Evolutionary conservation across 2,113 vertebrate species (phyloP).

Genomic region (Bothrops jararaca): DNA sequence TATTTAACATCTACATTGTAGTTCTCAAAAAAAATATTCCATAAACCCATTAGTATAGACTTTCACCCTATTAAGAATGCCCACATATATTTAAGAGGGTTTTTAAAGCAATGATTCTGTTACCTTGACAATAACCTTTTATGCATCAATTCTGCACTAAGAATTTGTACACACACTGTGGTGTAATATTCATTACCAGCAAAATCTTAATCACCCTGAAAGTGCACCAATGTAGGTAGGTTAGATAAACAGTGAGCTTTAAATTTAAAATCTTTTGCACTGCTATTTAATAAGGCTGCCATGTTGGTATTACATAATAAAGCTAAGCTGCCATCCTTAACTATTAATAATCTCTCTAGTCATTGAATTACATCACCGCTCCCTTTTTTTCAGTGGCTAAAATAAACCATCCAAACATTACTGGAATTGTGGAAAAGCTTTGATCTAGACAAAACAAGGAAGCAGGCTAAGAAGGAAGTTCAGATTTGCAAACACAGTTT

Average conservation of each 20-base stretch:
- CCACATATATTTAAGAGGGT: conserved; percentile 36
- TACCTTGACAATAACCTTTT: conserved; percentile 42
- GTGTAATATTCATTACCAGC: conserved; percentile 38
- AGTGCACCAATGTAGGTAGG: conserved; percentile 33
- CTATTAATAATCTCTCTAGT: conserved; percentile 71
- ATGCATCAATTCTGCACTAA: conserved; percentile 49
- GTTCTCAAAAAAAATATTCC: background rate
- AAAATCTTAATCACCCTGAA: conserved; percentile 54
- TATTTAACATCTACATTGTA: background rate
- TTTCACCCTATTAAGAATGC: background rate
- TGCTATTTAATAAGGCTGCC: conserved; percentile 70
- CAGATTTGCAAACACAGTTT: conserved; percentile 26
- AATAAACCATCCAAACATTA: conserved; percentile 58
- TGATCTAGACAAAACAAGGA: conserved; percentile 50
- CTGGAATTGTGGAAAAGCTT: conserved; percentile 51
- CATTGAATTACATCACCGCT: conserved; percentile 62
- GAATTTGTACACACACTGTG: conserved; percentile 36
- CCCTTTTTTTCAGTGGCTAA: background rate
- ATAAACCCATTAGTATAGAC: conserved; percentile 34
- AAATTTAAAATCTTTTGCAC: conserved; percentile 61
- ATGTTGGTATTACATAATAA: conserved; percentile 63
- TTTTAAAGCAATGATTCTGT: conserved; percentile 33
- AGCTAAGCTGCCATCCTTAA: conserved; percentile 70
- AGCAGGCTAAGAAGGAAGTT: conserved; percentile 41
- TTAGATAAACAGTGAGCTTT: conserved; percentile 60